Base-by-base conservation (phyloP, 2,113 vertebrate species). In the Casuarius casuarius region DNA sequence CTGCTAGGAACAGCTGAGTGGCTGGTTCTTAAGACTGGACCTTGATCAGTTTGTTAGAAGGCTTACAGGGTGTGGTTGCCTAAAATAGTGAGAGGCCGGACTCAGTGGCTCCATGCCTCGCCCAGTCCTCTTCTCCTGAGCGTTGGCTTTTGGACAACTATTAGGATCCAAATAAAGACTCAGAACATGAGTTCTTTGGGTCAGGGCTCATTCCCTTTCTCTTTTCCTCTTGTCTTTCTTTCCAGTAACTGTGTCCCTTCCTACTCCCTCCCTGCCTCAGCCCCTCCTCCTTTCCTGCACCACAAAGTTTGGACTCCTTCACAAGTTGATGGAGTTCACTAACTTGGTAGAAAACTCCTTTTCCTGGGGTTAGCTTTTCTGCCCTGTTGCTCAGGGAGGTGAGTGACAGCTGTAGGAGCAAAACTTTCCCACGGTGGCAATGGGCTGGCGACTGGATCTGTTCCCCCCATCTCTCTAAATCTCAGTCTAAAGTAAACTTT, bases 51-150 rank as follows among this genome's bases (percentile, higher is more conserved):
- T 66, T 58, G 21, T 35, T 75, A 35, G 35, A 75, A 8, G 10
- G 7, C 11, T 87, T 75, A 58, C 2, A 78, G 6, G 11, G 9
- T 5, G 22, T 52, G n/a, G 22, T 46, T 58, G n/a, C 51, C 46
- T 19, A 3, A 9, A n/a, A 49, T 4, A 71, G 11, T 14, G 25
- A 10, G 42, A 88, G 54, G 20, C 22, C 38, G 0, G 0, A 74
- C 44, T 46, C 66, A 61, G 28, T 26, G 4, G 23, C 38, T 94
- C 4, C 1, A 38, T 0, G 3, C 52, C 11, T 71, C 31, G 40
- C 7, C 3, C 17, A 66, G 63, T 76, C 56, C 18, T 68, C 62
- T 61, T 46, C 59, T 62, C 48, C 38, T 23, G 59, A 71, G 40
- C 26, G 25, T 58, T 33, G 46, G 67, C 29, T 94, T 95, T 86